Conservation (phyloP, 2,888 invertebrate genomes). For the Ophioninae sp. region DNA sequence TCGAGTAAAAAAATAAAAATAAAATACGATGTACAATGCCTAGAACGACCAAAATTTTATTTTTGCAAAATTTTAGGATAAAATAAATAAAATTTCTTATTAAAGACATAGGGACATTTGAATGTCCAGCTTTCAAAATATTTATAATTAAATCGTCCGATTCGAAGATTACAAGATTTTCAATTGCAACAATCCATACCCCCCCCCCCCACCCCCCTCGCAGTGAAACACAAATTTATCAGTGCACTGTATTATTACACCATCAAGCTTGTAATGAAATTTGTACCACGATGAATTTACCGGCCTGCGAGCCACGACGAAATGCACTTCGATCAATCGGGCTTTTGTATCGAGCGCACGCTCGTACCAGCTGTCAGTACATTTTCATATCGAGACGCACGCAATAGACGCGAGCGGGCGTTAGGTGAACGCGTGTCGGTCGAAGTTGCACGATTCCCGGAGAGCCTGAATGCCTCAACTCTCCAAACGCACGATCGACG, state of each 20-base stretch:
- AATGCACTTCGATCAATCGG: conserved; percentile 19
- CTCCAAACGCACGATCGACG: neutral
- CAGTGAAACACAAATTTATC: neutral
- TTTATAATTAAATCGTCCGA: neutral
- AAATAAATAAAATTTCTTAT: too few relatives aligned
- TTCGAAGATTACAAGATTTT: neutral
- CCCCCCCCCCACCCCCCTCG: neutral
- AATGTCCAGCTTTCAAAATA: too few relatives aligned
- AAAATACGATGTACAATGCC: too few relatives aligned
- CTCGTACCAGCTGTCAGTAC: conserved; percentile 6
- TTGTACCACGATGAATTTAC: neutral
- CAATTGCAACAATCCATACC: neutral
- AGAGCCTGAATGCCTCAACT: neutral
- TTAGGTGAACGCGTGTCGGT: neutral
- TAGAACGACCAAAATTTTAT: too few relatives aligned
- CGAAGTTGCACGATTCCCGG: conserved; percentile 1
- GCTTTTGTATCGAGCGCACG: neutral
- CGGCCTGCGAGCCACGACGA: neutral
- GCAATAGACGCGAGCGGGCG: conserved; percentile 2
- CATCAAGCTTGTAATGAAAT: conserved; percentile 6
- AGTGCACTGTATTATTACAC: neutral
- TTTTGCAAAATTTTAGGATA: too few relatives aligned
- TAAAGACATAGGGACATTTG: too few relatives aligned
- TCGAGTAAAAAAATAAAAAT: too few relatives aligned
- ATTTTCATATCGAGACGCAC: conserved; percentile 1